A percentile compares a stretch with the other conserved stretches of the same genome.
phyloP scores from a whole-genome alignment of 2,113 vertebrate genomes.

The Pachycephala philippinensis region DNA sequence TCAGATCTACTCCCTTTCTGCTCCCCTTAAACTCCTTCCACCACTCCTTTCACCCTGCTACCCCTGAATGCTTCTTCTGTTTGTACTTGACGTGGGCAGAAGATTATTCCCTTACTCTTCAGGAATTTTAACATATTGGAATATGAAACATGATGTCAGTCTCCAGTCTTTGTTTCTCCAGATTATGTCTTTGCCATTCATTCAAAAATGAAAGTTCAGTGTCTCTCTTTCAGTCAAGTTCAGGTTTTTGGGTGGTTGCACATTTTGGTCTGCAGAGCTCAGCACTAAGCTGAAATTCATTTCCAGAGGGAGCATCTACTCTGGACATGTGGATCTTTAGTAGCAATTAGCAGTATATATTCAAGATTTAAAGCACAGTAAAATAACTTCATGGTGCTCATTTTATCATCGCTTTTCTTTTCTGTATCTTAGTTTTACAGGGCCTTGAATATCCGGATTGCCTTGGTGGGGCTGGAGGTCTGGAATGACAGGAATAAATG shows the following conservation, averaged over 20 bases:
- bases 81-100: not conserved
- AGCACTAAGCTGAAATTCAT: not conserved
- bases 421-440: conserved; percentile 85
- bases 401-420: not conserved
- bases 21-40: not conserved
- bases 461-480: conserved; percentile 90
- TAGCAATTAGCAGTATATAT: not conserved
- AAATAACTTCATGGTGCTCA: not conserved
- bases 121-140: not conserved
- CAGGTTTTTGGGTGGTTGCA: not conserved
- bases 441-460: conserved; percentile 87
- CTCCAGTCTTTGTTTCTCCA: not conserved
- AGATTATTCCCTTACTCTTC: not conserved
- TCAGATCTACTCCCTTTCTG: not conserved
- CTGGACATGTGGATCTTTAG: not conserved
- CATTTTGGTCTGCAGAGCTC: not conserved
- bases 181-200: not conserved
- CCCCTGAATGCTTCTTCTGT: not conserved
- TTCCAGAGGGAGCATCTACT: not conserved
- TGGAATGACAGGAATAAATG: conserved; percentile 86
- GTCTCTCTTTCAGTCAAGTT: not conserved
- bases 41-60: accelerated
- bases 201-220: not conserved
- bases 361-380: not conserved
- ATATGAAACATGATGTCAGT: not conserved